Base-by-base conservation (phyloP, 2,888 invertebrate species). In the Parnassius glacialis region DNA sequence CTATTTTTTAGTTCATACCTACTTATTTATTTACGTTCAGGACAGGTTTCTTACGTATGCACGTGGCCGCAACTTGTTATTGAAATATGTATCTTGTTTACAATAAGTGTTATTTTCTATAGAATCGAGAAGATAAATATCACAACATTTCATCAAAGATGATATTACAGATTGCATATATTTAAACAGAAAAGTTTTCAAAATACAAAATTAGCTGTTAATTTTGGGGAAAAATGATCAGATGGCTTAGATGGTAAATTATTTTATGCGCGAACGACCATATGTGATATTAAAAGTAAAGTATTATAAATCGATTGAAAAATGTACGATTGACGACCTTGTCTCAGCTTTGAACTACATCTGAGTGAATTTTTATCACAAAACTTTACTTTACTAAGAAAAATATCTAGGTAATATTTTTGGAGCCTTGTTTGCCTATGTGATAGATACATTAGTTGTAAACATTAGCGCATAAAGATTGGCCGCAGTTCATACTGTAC, bases 41-140 rank as follows among this genome's bases (percentile, higher is more conserved):
- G 62, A 71, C 70, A 52, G 62, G 69, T 70, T 70, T 69, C 57
- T 71, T 70, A 70, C 71, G 70, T 68, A 67, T 61, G 62, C 60
- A 64, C 60, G 58, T 61, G 68, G 47, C 61, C 48, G 62, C 58
- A 44, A 58, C 52, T 60, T 51, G 54, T 61, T 65, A 63, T 58
- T 65, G 58, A 59, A 59, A 60, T 62, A 59, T 45, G 60, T 57
- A 41, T 48, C 59, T 62, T 67, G 65, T 67, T 67, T 65, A 65
- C 67, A 44, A 63, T 59, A 51, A 13, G 43, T 43, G 10, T 10
- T 43, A 11, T 43, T 43, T 11, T 43, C 9, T 11, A 11, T 52
- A 16, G 58, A 53, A 64, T 61, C 55, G 20, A 50, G 48, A 57
- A 34, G 51, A 55, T 41, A 59, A 57, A 43, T 41, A 62, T 51